Evolutionary conservation across 2,888 invertebrate genomes (phyloP).

Genomic region (Perizoma flavofasciatum): DNA sequence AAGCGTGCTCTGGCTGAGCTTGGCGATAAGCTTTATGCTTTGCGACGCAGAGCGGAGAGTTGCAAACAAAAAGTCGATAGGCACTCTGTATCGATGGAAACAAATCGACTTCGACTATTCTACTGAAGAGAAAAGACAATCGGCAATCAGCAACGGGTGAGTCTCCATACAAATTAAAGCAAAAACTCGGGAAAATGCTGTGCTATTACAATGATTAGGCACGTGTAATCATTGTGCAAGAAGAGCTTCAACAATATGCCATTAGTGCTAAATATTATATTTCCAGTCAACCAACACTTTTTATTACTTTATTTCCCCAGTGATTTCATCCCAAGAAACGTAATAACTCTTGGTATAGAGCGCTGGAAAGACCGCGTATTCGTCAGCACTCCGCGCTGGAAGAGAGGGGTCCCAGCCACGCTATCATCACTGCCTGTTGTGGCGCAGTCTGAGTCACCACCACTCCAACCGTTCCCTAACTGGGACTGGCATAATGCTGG

Average conservation of each 20-base stretch:
- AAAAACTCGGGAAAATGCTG: too few species aligned
- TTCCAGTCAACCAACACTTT: too few species aligned
- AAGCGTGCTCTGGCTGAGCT: constrained; percentile 36
- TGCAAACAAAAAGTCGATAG: constrained; percentile 53
- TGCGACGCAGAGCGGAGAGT: constrained; percentile 37
- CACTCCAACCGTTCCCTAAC: constrained; percentile 88
- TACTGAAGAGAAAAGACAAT: constrained; percentile 47
- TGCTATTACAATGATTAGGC: too few species aligned
- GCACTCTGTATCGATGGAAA: constrained; percentile 74
- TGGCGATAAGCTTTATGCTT: constrained; percentile 31
- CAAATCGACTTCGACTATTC: constrained; percentile 71
- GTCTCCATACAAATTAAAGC: constrained; percentile 5
- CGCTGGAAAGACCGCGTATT: constrained; percentile 87
- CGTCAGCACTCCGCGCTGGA: constrained; percentile 91
- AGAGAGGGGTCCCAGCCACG: constrained; percentile 89
- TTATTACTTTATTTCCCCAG: constrained; percentile 48
- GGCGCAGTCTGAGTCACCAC: constrained; percentile 82
- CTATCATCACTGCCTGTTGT: constrained; percentile 86
- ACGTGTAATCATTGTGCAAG: too few species aligned
- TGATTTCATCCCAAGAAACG: constrained; percentile 87
- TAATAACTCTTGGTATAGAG: constrained; percentile 90
- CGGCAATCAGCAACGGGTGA: constrained; percentile 64
- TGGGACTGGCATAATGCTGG: constrained; percentile 88
- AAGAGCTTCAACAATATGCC: too few species aligned
- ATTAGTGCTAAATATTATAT: too few species aligned